Percentiles rank a stretch among this genome's conserved stretches.
These are phyloP conservation scores for Catalaphyllia jardinei DNA, from an alignment of 64 coral and sea anemone species.

Conservation along the genomic window DNA sequence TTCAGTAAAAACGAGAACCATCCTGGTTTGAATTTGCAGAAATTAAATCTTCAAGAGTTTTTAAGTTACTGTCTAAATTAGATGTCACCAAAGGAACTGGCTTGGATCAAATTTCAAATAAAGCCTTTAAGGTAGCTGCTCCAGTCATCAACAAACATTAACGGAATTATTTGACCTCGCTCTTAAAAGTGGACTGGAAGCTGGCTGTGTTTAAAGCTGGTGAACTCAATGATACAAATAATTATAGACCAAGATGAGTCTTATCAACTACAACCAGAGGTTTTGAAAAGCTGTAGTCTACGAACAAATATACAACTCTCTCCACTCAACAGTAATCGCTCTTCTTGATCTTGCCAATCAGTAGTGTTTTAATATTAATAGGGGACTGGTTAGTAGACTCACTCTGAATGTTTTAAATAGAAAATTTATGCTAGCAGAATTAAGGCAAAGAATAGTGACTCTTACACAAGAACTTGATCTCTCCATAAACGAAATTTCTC, in stretches of 20 bases:
- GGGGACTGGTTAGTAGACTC: too few relatives aligned
- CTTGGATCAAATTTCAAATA: not conserved
- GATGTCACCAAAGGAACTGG: not conserved
- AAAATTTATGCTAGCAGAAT: too few relatives aligned
- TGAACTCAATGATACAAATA: not conserved
- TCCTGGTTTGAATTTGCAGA: not conserved
- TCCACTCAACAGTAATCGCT: too few relatives aligned
- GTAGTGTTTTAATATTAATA: too few relatives aligned
- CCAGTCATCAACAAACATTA: not conserved
- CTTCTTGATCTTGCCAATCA: too few relatives aligned
- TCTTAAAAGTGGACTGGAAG: slow-evolving; percentile 11
- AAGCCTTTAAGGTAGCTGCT: not conserved
- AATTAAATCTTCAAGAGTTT: not conserved
- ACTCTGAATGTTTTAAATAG: too few relatives aligned
- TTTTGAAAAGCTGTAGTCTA: too few relatives aligned
- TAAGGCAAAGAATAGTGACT: too few relatives aligned
- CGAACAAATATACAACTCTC: too few relatives aligned
- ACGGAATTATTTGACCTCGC: slow-evolving; percentile 4
- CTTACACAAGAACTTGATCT: too few relatives aligned
- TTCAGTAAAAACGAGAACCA: not conserved
- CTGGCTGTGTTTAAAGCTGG: slow-evolving; percentile 32
- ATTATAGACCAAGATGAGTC: not conserved
- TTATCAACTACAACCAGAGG: too few relatives aligned
- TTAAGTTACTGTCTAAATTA: not conserved
- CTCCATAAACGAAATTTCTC: too few relatives aligned